Conservation (phyloP, 2,888 invertebrate genomes). For the Xestoiulus laeticollis region DNA sequence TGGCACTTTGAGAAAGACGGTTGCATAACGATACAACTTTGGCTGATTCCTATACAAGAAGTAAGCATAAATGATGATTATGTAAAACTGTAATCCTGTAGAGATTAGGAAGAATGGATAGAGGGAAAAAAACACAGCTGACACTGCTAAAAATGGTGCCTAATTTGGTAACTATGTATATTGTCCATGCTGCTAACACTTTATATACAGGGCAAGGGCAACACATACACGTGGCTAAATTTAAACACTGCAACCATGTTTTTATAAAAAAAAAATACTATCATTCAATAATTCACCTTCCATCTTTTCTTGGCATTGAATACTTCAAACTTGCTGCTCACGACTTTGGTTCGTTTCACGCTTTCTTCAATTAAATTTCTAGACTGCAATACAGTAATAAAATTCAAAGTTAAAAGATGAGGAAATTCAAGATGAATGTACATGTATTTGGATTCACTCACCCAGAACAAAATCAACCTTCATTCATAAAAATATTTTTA, state of each 20-base stretch:
- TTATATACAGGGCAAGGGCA: background rate
- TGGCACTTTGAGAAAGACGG: constrained; percentile 62
- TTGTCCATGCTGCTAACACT: background rate
- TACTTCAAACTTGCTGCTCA: constrained; percentile 66
- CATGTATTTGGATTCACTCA: background rate
- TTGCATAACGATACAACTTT: constrained; percentile 65
- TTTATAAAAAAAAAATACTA: background rate
- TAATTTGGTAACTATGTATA: background rate
- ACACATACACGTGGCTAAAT: background rate
- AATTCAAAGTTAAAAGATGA: constrained; percentile 7
- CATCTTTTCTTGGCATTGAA: constrained; percentile 67
- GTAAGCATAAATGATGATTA: background rate
- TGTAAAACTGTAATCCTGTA: background rate
- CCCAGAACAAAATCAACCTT: background rate
- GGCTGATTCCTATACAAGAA: constrained; percentile 63
- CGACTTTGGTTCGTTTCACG: constrained; percentile 60
- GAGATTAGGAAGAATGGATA: background rate
- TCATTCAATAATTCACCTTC: constrained; percentile 63
- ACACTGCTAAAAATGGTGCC: background rate
- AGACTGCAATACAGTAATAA: constrained; percentile 31
- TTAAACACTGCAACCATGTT: background rate
- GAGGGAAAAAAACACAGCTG: background rate
- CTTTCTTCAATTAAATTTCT: constrained; percentile 34
- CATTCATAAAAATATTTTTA: background rate
- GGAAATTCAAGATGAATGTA: background rate